Evolutionary conservation across 2,797 vertebrate genomes (phyloP).

Genomic region (Naso thynnoides): DNA sequence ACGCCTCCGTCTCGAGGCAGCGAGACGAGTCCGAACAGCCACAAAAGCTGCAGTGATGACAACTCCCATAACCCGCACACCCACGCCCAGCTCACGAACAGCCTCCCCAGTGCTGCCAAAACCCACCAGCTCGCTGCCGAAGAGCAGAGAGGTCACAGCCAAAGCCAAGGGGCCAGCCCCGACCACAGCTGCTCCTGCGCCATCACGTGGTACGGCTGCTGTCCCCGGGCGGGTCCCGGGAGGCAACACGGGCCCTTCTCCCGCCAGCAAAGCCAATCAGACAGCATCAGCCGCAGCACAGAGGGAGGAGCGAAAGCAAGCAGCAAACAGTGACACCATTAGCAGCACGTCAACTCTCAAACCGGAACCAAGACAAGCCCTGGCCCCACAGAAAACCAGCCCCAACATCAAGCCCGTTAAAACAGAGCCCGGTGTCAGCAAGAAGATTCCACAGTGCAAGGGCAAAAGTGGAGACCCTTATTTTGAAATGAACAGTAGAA

Average conservation of each 20-base stretch:
- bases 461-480: constrained; percentile 87
- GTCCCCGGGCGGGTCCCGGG: constrained; percentile 65
- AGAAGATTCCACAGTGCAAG: constrained; percentile 73
- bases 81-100: constrained; percentile 52
- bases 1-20: constrained; percentile 68
- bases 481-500: constrained; percentile 91
- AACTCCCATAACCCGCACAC: constrained; percentile 36
- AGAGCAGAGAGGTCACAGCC: constrained; percentile 52
- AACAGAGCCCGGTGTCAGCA: constrained; percentile 28
- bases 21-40: constrained; percentile 48
- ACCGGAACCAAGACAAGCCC: constrained; percentile 3
- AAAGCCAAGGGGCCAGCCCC: constrained; percentile 57
- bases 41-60: constrained; percentile 11
- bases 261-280: constrained; percentile 83
- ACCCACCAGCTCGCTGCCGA: constrained; percentile 26
- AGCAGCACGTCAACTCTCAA: constrained; percentile 48
- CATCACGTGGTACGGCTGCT: constrained; percentile 1
- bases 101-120: constrained; percentile 51
- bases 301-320: constrained; percentile 45
- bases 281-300: constrained; percentile 67
- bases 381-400: constrained; percentile 38
- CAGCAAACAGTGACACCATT: constrained; percentile 46
- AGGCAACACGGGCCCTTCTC: constrained; percentile 71
- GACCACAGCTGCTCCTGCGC: constrained; percentile 31
- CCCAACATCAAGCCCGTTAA: constrained; percentile 58